Conservation (phyloP, 2,113 vertebrate genomes). For the Nycticryphes semicollaris region DNA sequence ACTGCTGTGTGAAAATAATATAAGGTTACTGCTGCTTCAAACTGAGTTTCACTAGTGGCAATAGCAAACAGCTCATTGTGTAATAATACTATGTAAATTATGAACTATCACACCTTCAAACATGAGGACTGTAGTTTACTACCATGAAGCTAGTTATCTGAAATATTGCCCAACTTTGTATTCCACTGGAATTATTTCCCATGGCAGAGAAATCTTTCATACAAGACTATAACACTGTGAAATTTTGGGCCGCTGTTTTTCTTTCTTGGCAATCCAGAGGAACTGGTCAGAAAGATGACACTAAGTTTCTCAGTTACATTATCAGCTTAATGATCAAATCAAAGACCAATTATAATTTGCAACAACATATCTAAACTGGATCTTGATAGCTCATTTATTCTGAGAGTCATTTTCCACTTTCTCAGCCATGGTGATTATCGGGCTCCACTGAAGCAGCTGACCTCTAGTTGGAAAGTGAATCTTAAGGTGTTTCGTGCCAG, state of each 20-base stretch:
- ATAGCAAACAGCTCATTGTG: background rate
- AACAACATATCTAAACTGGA: background rate
- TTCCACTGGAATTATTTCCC: background rate
- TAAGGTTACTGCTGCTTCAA: background rate
- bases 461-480: background rate
- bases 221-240: background rate
- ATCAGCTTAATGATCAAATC: background rate
- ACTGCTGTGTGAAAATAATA: rapidly evolving
- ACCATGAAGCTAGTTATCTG: background rate
- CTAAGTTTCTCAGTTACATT: background rate
- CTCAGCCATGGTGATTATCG: background rate
- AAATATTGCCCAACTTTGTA: background rate
- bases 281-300: background rate
- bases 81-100: background rate
- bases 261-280: background rate
- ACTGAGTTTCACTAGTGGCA: background rate
- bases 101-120: background rate
- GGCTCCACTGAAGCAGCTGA: background rate
- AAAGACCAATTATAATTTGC: background rate
- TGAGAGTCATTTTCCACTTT: background rate
- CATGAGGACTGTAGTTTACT: background rate
- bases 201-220: background rate
- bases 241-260: background rate
- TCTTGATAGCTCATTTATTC: background rate
- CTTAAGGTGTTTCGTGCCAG: background rate